Base-by-base conservation (phyloP, 2,113 vertebrate genomes). In the Pheucticus melanocephalus region DNA sequence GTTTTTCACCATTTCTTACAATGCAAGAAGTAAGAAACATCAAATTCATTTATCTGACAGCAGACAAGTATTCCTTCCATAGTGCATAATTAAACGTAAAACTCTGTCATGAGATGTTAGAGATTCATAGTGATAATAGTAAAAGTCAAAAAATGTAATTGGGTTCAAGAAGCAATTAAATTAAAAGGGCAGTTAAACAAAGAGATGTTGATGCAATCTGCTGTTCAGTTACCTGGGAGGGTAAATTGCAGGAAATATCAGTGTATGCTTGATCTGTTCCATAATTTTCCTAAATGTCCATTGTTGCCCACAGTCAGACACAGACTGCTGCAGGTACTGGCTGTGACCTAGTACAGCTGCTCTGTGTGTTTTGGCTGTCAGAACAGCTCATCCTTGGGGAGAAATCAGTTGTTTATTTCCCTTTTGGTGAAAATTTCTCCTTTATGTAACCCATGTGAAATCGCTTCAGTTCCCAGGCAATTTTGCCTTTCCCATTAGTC, bases 71-170 rank as follows among this genome's bases (percentile, higher is more conserved):
- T 89, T 94, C 76, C 35, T 81, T 86, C 81, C 39, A 70, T 94
- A 73, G 33, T 27, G 25, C 78, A 84, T 91, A 93, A 94, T 91
- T 91, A 83, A 88, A 95, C 81, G 45, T 96, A 91, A 93, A 95
- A 91, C 20, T 78, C 73, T 91, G 56, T 87, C 73, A 84, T 63
- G 42, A 94, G 64, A 42, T 75, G 42, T 70, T 87, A 95, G 37
- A 73, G 80, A 72, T 73, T 69, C 84, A 76, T 72, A 90, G 64
- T 44, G 69, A 66, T 61, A 86, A 72, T 64, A 95, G 44, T 68
- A 68, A 60, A 81, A 89, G 73, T 86, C 69, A 73, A 68, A 33
- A 48, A 84, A 87, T 66, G 25, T 84, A 91, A 87, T 30, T 90
- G 15, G 47, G 50, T 84, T 91, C 87, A 75, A 93, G 92, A 90